Percentiles rank a stretch among this genome's conserved stretches.
Evolutionary conservation across 2,113 vertebrate species (phyloP).

Genomic region (Eurystomus gularis): DNA sequence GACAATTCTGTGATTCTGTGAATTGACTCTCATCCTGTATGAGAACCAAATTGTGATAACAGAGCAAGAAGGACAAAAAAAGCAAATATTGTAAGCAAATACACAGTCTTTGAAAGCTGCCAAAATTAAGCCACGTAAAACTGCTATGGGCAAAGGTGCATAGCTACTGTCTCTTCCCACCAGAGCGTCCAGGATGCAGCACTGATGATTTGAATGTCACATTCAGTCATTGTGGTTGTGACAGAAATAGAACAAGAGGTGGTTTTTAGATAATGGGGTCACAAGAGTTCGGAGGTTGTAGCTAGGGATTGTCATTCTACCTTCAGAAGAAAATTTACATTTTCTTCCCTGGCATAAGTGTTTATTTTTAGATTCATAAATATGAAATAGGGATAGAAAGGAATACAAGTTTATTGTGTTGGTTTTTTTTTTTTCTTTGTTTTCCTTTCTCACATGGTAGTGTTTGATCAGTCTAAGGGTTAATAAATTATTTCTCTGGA

Average conservation of each 20-base stretch:
- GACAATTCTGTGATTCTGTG: too few relatives aligned
- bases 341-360: background rate
- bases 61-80: background rate
- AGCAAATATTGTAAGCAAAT: background rate
- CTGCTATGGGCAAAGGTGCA: background rate
- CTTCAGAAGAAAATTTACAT: slow-evolving; percentile 1
- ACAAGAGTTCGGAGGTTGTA: background rate
- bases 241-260: background rate
- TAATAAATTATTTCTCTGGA: background rate
- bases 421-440: background rate
- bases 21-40: background rate
- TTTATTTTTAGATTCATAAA: slow-evolving; percentile 26
- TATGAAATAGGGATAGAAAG: background rate
- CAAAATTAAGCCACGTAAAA: background rate
- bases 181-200: rapidly evolving
- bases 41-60: background rate
- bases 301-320: background rate
- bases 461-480: background rate
- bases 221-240: background rate
- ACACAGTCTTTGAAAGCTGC: background rate
- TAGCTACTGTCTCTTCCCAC: rapidly evolving
- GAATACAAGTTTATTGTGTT: background rate
- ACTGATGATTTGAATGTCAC: rapidly evolving
- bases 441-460: background rate
- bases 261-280: background rate